A percentile compares a stretch with the other conserved stretches of the same genome.
Evolutionary conservation across 2,113 vertebrate genomes (phyloP).

Genomic region (Lethenteron camtschaticum): DNA sequence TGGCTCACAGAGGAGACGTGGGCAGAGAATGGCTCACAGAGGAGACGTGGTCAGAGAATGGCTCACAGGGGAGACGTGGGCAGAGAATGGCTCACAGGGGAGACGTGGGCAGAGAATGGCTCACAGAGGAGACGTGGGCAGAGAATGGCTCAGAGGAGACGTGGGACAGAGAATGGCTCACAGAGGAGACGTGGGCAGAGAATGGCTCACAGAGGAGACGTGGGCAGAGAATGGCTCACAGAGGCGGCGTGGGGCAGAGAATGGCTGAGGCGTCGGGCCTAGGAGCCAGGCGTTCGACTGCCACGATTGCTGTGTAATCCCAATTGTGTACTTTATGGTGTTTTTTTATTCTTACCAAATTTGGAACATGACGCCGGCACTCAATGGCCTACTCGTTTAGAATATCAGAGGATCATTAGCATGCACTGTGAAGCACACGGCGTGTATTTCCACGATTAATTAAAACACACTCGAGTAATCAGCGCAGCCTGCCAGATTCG

Average conservation of each 20-base stretch:
- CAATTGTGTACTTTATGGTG: no score
- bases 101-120: neutral
- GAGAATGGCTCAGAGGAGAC: neutral
- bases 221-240: neutral
- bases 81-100: neutral
- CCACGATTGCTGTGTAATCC: no score
- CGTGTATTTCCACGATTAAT: no score
- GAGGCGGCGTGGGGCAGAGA: neutral
- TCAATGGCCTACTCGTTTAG: neutral
- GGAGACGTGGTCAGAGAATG: no score
- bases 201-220: neutral
- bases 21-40: neutral
- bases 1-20: neutral
- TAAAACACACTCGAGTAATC: no score
- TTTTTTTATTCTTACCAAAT: no score
- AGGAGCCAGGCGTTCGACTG: neutral
- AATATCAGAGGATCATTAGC: neutral
- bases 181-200: neutral
- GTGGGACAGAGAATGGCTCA: neutral
- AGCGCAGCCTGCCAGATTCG: no score
- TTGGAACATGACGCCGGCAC: neutral
- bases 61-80: neutral
- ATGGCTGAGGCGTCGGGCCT: neutral
- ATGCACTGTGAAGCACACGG: no score
- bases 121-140: neutral